Evolutionary conservation across 1,140 invertebrate species (phyloP), one percentile per base, ranked within the genome.

Genomic region (Brachionus rubens): DNA sequence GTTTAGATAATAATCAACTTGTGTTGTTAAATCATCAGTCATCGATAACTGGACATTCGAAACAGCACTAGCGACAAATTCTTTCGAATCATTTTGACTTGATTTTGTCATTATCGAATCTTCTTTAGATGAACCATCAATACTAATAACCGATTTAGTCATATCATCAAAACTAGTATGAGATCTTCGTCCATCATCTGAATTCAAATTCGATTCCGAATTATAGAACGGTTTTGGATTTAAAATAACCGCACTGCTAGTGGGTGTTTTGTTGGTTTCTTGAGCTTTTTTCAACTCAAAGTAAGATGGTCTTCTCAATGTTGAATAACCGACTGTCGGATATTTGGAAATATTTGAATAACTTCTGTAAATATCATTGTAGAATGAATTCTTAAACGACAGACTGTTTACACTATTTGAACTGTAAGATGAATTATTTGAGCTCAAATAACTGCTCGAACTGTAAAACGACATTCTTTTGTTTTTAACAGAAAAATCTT

Each of bases 1-100:
- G 24, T 72, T 72, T 54, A 72, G 33, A 72, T 50, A 40, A 41
- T 72, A 72, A 41, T 72, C 68, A 19, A 72, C 68, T 46, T 72
- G 68, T 9, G 68, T 72, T 16, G 68, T 72, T 6, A 72, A 36
- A 36, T 72, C 68, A 19, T 72, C 68, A 14, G 46, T 54, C 9
- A 50, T 12, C 16, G 28, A 50, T 19, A 72, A 33, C 19, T 72
- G 68, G 50, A 72, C 36, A 28, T 72, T 72, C 5, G 68, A 72
- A 21, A 72, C 12, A 12, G 68, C 68, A 10, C 28, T 36, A 21
- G 68, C 68, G 3, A 50, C 50, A 26, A 72, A 54, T 50, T 72
- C 68, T 24, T 65, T 65, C 7, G 59, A 65, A 14, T 65, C 59
- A 5, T 65, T 65, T 28, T 43, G 59, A 65, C 19, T 43, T 5